phyloP scores from a whole-genome alignment of 2,888 invertebrate genomes.

The Caenorhabditis wallacei region DNA sequence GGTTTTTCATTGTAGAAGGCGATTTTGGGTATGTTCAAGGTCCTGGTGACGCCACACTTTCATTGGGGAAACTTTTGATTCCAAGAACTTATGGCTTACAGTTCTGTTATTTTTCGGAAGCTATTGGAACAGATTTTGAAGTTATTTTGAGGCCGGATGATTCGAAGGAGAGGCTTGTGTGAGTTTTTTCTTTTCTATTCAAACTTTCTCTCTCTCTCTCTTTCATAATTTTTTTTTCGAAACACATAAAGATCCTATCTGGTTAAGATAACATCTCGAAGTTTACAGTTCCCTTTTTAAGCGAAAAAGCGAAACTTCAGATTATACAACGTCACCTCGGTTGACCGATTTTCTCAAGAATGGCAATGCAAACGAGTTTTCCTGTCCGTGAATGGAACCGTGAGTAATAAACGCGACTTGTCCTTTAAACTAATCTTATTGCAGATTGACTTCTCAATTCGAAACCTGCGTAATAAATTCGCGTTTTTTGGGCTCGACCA shows the following conservation, averaged over 20 bases:
- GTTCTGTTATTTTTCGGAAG: constrained; percentile 75
- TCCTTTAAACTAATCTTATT: constrained; percentile 31
- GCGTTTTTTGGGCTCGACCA: constrained; percentile 76
- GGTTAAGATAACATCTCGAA: background rate
- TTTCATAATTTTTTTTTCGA: background rate
- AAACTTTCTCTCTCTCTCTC: background rate
- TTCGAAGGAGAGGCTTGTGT: constrained; percentile 23
- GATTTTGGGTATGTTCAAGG: constrained; percentile 74
- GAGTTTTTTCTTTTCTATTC: constrained; percentile 1
- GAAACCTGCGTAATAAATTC: constrained; percentile 71
- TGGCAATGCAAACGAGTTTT: constrained; percentile 73
- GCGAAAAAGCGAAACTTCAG: constrained; percentile 30
- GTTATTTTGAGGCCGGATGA: constrained; percentile 44
- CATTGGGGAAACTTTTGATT: constrained; percentile 67
- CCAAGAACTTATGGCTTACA: constrained; percentile 71
- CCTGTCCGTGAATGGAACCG: constrained; percentile 69
- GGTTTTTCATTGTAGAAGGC: constrained; percentile 72
- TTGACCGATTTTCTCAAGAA: constrained; percentile 45
- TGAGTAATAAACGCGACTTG: constrained; percentile 41
- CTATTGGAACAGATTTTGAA: constrained; percentile 56
- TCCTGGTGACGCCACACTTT: constrained; percentile 67
- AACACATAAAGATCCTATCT: background rate
- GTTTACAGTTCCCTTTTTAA: constrained; percentile 1
- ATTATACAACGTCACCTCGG: constrained; percentile 30
- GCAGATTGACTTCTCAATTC: constrained; percentile 72